Evolutionary conservation across 1,140 invertebrate genomes (phyloP).

Genomic region (Drosophila sproati): DNA sequence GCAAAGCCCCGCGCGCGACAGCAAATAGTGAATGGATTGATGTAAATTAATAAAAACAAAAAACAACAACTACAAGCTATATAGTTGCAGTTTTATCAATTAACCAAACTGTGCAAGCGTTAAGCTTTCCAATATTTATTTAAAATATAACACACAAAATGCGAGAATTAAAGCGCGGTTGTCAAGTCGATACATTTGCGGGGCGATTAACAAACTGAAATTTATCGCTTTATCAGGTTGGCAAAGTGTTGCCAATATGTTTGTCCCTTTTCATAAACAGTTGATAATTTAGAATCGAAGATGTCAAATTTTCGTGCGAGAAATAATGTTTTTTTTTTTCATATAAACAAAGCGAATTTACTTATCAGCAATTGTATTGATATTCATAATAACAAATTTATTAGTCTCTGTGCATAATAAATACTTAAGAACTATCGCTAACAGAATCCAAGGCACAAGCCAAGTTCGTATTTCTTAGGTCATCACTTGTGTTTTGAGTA

Average conservation of each 20-base stretch:
- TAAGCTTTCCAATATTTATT: neutral
- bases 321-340: too few species aligned
- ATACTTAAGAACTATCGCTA: neutral
- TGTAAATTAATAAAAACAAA: slow-evolving; percentile 78
- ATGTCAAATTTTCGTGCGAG: neutral
- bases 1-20: slow-evolving; percentile 38
- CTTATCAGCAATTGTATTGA: neutral
- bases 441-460: neutral
- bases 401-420: neutral
- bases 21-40: slow-evolving; percentile 75
- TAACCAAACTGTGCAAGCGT: neutral
- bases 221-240: neutral
- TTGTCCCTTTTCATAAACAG: neutral
- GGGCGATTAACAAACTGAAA: neutral
- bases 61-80: slow-evolving; percentile 17
- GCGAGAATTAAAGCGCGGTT: neutral
- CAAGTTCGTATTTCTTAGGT: neutral
- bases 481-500: neutral
- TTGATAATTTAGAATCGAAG: neutral
- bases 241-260: neutral
- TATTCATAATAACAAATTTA: neutral
- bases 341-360: too few species aligned
- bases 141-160: neutral
- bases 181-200: neutral
- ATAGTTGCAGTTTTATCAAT: neutral